These are phyloP conservation scores for Macroglossus sobrinus DNA, from an alignment of 2,113 vertebrate genomes.

Conservation along the genomic window DNA sequence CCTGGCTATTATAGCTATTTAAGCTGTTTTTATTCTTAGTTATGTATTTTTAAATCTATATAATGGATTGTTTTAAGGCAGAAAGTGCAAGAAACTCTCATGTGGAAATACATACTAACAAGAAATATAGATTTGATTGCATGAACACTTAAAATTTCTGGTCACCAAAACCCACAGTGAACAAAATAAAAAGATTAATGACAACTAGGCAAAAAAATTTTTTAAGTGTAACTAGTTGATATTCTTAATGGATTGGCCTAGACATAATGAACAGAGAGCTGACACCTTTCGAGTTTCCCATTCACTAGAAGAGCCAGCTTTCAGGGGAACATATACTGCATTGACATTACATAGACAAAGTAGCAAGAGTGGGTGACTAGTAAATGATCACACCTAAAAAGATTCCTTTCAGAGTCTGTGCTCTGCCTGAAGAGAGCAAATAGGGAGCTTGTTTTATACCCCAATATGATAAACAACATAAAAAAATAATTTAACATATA, in stretches of 20 bases:
- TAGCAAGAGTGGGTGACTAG: background rate
- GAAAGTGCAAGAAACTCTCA: background rate
- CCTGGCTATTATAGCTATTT: background rate
- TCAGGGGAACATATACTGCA: accelerated
- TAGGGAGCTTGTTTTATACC: background rate
- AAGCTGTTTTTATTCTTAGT: background rate
- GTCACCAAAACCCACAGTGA: background rate
- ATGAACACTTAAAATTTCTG: background rate
- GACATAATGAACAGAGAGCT: background rate
- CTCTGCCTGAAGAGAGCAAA: background rate
- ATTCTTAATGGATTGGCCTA: background rate
- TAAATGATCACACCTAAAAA: background rate
- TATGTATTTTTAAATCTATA: background rate
- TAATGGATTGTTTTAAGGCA: background rate
- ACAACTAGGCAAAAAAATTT: background rate
- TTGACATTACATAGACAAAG: background rate
- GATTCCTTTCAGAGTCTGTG: background rate
- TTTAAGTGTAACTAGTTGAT: background rate
- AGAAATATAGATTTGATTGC: background rate
- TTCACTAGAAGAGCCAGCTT: background rate
- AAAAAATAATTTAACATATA: background rate
- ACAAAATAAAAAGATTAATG: background rate
- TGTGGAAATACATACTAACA: background rate
- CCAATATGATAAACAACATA: background rate
- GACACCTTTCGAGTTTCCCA: background rate